These are phyloP conservation scores for Keiferia lycopersicella DNA, from an alignment of 2,888 invertebrate species.

Conservation along the genomic window DNA sequence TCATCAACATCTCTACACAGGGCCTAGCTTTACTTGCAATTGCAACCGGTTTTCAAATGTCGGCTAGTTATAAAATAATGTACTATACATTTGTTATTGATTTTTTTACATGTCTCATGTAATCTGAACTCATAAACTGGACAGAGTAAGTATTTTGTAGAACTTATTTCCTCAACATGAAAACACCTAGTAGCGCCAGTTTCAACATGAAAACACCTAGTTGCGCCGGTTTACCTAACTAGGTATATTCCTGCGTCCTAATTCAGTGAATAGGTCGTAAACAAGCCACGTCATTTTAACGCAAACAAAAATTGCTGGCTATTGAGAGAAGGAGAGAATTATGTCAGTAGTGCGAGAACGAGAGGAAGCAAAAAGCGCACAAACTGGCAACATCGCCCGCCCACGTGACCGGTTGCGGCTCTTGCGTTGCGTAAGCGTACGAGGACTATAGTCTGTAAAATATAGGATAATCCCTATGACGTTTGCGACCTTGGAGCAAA, in stretches of 20 bases:
- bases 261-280: constrained; percentile 69
- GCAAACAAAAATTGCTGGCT: constrained; percentile 73
- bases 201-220: neutral
- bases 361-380: constrained; percentile 54
- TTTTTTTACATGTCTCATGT: too few relatives aligned
- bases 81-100: neutral
- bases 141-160: neutral
- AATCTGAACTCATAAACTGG: too few relatives aligned
- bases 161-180: neutral
- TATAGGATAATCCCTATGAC: too few relatives aligned
- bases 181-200: neutral
- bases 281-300: constrained; percentile 73
- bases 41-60: constrained; percentile 1
- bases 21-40: constrained; percentile 27
- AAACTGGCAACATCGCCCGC: constrained; percentile 72
- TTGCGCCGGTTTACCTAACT: neutral
- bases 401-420: constrained; percentile 75
- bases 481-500: too few relatives aligned
- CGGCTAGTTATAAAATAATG: neutral
- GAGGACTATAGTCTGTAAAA: too few relatives aligned
- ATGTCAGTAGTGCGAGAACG: constrained; percentile 54
- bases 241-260: constrained; percentile 46
- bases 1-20: constrained; percentile 61
- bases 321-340: constrained; percentile 51
- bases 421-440: constrained; percentile 80